Base-by-base conservation (phyloP, 2,888 invertebrate species). In the Cheiracanthium punctorium region DNA sequence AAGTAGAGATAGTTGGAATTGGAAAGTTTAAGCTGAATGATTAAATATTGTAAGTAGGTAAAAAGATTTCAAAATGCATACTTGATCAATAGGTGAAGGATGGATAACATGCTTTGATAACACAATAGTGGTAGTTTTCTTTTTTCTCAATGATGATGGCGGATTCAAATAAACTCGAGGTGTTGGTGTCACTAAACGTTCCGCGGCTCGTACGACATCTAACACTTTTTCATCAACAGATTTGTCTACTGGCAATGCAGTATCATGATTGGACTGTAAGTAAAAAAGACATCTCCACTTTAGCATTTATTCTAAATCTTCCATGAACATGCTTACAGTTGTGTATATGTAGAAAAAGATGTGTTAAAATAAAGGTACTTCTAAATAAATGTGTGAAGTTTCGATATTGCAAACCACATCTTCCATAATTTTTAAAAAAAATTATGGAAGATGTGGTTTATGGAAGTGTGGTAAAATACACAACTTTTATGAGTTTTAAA, bases 121-220 rank as follows among this genome's bases (percentile, higher is more conserved):
- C 82, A 97, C 96, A 90, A 97, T 95, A 14, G 97, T 97, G 89
- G 97, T 97, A 82, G 96, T 97, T 93, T 97, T 97, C 89, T 94
- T 93, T 90, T 94, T 94, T 91, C 92, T 92, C 32, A 82, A 28
- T 93, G 93, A 37, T 93, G 93, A 87, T 80, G 93, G 92, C 88
- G 92, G 92, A 88, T 93, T 88, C 37, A 84, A 71, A 52, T 74
- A 82, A 28, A 88, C 80, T 29, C 80, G 77, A 41, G 85, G 85
- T 73, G 89, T 65, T 2, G 89, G 89, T 24, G 71, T 93, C 4
- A 96, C 96, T 92, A 96, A 94, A 89, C 95, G 94, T 92, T 96
- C 96, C 76, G 97, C 97, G 82, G 96, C 97, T 91, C 96, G 94
- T 80, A 97, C 97, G 90, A 97, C 96, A 91, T 97, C 97, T 93